A percentile compares a stretch with the other conserved stretches of the same genome.
These are phyloP conservation scores for Orussus abietinus DNA, from an alignment of 1,140 invertebrate genomes.

Conservation along the genomic window DNA sequence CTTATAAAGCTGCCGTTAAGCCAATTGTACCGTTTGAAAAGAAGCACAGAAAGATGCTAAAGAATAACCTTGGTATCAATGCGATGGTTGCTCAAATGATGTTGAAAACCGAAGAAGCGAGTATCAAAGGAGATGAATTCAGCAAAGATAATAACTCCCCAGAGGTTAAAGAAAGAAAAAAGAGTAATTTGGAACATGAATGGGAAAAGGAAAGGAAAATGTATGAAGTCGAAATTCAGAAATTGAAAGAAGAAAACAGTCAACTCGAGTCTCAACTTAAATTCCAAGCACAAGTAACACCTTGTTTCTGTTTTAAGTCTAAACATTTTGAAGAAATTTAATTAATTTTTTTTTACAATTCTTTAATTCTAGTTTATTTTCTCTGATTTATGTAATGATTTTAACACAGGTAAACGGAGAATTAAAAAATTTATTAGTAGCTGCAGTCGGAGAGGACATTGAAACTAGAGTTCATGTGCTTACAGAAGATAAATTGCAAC, in stretches of 20 bases:
- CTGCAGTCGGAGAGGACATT: constrained; percentile 90
- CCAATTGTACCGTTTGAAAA: constrained; percentile 63
- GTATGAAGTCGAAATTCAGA: constrained; percentile 57
- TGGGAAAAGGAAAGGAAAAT: constrained; percentile 41
- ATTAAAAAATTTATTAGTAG: constrained; percentile 87
- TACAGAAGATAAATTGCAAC: constrained; percentile 85
- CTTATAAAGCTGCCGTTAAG: constrained; percentile 80
- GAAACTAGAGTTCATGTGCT: constrained; percentile 82
- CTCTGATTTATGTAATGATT: too few relatives aligned
- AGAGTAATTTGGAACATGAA: constrained; percentile 25
- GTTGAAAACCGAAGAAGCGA: constrained; percentile 56
- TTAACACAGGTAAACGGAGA: constrained; percentile 79
- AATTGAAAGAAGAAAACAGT: constrained; percentile 59
- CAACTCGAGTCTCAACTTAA: constrained; percentile 69
- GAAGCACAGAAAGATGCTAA: constrained; percentile 50
- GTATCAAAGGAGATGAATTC: constrained; percentile 24
- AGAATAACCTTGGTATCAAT: constrained; percentile 68
- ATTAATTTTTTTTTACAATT: too few relatives aligned
- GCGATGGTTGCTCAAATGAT: constrained; percentile 66
- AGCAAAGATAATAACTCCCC: constrained; percentile 32
- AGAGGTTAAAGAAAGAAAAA: constrained; percentile 12
- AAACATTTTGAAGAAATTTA: constrained; percentile 8
- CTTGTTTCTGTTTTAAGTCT: constrained; percentile 24
- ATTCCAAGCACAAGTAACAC: constrained; percentile 64
- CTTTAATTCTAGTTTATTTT: constrained; percentile 16